Evolutionary conservation across 2,888 invertebrate genomes (phyloP), one percentile per base, ranked within the genome.

Genomic region (Hypselothyrea guttata): DNA sequence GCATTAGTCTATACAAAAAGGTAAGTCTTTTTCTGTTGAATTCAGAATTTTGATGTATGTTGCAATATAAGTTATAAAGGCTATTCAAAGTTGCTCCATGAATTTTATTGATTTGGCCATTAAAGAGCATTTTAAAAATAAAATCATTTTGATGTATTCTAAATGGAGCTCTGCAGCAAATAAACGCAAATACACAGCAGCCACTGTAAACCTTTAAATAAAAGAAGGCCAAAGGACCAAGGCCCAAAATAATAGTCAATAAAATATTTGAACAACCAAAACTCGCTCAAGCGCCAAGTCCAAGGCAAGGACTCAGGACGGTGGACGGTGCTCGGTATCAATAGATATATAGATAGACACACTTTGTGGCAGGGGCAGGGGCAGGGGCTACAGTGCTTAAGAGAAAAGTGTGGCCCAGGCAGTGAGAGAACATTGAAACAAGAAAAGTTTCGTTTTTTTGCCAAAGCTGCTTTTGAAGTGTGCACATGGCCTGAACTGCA

Each of bases 251-350:
- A 78, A 84, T 75, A 76, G 79, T 79, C 85, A 81, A 81, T 81
- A 81, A 81, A 81, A 75, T 85, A 79, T 79, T 84, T 81, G 74
- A 62, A 71, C 65, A 54, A 71, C 51, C 71, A 77, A 63, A 76
- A 84, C 66, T 70, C 72, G 52, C 54, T 75, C 48, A 75, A 72
- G 84, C 83, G 68, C 65, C 22, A 22, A 22, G 22, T 22, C 2
- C 22, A n/a, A 84, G 54, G 51, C 57, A 55, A 69, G 57, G 56
- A 61, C 51, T 49, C 44, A 49, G 61, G 52, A n/a, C n/a, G n/a
- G n/a, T n/a, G n/a, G n/a, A n/a, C n/a, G n/a, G n/a, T n/a, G 70
- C 71, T 56, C 40, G 40, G 61, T 81, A 64, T 61, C 75, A 64
- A 79, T 75, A 66, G 15, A 48, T 47, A 53, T 38, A 57, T 71